These are phyloP conservation scores for Haliclona indistincta DNA, from an alignment of 37 sponge, comb jelly and placozoan genomes.

Conservation along the genomic window DNA sequence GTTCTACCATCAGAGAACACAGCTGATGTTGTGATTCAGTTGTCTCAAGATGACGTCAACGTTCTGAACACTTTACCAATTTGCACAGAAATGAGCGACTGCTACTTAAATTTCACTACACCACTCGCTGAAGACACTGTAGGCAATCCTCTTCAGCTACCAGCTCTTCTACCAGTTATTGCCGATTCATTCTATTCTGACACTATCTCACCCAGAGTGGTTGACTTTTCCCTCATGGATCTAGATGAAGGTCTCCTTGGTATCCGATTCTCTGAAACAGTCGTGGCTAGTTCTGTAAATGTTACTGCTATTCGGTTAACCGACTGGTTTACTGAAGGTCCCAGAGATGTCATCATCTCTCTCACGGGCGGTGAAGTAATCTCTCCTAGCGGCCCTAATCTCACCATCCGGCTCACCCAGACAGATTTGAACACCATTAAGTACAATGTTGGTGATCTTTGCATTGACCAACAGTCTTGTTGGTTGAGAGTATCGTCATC, in stretches of 20 bases:
- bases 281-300: constrained; percentile 42
- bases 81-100: constrained; percentile 37
- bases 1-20: constrained; percentile 24
- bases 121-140: constrained; percentile 51
- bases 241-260: constrained; percentile 65
- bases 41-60: constrained; percentile 72
- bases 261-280: constrained; percentile 75
- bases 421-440: constrained; percentile 70
- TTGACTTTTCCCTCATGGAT: constrained; percentile 69
- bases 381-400: constrained; percentile 52
- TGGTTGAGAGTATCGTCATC: constrained; percentile 54
- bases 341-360: constrained; percentile 22
- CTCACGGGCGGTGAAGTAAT: constrained; percentile 44
- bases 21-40: constrained; percentile 37
- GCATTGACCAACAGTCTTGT: constrained; percentile 45
- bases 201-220: constrained; percentile 54
- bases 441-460: constrained; percentile 24
- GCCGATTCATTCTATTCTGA: constrained; percentile 52
- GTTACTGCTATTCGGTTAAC: constrained; percentile 51
- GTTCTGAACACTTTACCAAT: constrained; percentile 69
- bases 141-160: constrained; percentile 38
- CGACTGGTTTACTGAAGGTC: constrained; percentile 48
- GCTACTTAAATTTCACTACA: constrained; percentile 69
- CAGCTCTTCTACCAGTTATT: constrained; percentile 30
- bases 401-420: constrained; percentile 57